Evolutionary conservation across 2,888 invertebrate genomes (phyloP), one percentile per base, ranked within the genome.

Genomic region (Eupithecia abbreviata): DNA sequence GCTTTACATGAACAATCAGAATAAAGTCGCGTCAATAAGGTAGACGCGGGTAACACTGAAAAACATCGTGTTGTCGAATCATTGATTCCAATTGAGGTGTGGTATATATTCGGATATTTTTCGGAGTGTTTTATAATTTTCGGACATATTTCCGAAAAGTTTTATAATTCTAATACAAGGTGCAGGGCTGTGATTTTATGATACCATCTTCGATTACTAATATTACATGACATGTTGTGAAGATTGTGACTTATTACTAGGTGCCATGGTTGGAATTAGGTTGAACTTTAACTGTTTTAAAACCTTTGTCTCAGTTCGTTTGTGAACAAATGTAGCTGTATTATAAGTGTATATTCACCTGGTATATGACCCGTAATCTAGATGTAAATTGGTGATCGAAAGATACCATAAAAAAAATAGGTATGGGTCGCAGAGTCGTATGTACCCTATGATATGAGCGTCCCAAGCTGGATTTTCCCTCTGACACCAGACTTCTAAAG

Each of bases 31-130:
- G 55, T 45, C 51, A 58, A 42, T 73, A 67, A 71, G 75, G 49
- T 76, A 30, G 71, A 69, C 68, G 71, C 58, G 71, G 74, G 69
- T 72, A 79, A 77, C 75, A 73, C 70, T 71, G 72, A 75, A 68
- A 77, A 79, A 76, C 74, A 74, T 69, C 72, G 70, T 72, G 73
- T 73, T 79, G 62, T 51, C 73, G 66, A 73, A 73, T 55, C 75
- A 79, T 74, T 79, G 79, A 74, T 69, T 75, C 45, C 71, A 71
- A 73, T 55, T 75, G 76, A 15, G 5, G 66, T 42, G 55, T 15
- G 10, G 62, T 30, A 30, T 30, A 30, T 30, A 30, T 30, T 30
- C 30, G 30, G 62, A 30, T 10, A 18, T 58, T 58, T 62, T 62
- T 30, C 30, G 62, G 30, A 62, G 62, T 62, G 30, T 4, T 62